phyloP scores from a whole-genome alignment of 2,113 vertebrate genomes.

The Antechinus stuartii region DNA sequence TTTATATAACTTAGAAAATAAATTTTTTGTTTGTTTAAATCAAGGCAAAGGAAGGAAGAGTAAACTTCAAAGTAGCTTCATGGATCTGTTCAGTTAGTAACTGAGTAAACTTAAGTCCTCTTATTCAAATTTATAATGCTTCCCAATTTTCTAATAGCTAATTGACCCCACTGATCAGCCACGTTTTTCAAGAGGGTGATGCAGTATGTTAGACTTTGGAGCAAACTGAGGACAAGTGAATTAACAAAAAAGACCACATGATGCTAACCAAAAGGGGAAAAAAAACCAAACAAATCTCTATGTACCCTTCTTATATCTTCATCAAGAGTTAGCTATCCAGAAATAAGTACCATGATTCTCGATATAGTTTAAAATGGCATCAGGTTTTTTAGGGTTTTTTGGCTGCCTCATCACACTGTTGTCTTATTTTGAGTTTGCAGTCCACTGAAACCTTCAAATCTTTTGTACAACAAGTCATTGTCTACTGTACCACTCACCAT shows the following conservation, averaged over 20 bases:
- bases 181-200: background rate
- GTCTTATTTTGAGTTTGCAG: background rate
- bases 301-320: background rate
- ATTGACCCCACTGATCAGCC: background rate
- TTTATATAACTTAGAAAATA: constrained; percentile 8
- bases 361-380: background rate
- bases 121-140: background rate
- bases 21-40: background rate
- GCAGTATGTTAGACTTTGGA: constrained; percentile 14
- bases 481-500: background rate
- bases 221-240: background rate
- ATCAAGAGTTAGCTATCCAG: background rate
- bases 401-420: background rate
- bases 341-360: background rate
- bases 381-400: background rate
- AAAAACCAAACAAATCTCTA: background rate
- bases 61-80: constrained; percentile 5
- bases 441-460: background rate
- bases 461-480: background rate
- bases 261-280: background rate
- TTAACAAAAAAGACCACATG: constrained; percentile 64
- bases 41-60: background rate
- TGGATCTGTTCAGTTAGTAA: background rate
- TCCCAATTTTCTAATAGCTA: background rate
- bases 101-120: background rate